phyloP scores from a whole-genome alignment of 2,797 vertebrate species.

The Cottoperca gobio region DNA sequence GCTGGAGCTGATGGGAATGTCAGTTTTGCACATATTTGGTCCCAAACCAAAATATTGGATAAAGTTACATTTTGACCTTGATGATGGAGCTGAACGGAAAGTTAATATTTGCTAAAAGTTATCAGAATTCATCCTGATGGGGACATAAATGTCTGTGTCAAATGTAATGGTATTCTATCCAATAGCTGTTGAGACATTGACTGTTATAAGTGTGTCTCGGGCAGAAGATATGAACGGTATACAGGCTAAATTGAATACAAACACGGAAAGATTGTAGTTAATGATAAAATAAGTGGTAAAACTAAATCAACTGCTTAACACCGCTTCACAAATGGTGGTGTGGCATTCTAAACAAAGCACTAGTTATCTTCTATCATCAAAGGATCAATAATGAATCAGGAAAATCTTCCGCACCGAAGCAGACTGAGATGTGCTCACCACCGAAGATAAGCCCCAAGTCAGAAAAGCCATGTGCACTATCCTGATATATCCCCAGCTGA shows the following conservation, averaged over 20 bases:
- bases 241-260: background rate
- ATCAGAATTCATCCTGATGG: background rate
- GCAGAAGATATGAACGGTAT: background rate
- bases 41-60: background rate
- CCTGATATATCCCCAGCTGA: slow-evolving; percentile 9
- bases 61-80: background rate
- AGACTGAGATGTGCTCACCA: background rate
- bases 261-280: background rate
- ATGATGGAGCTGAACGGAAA: background rate
- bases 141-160: background rate
- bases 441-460: background rate
- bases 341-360: background rate
- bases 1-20: background rate
- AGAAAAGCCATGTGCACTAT: background rate
- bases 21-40: background rate
- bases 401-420: background rate
- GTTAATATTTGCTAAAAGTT: background rate
- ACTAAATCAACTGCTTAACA: background rate
- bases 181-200: background rate
- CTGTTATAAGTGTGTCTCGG: background rate
- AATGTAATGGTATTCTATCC: background rate
- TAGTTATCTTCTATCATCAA: background rate
- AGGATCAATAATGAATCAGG: slow-evolving; percentile 15
- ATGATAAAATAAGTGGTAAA: background rate
- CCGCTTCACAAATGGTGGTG: background rate